Base-by-base conservation (phyloP, 1,140 invertebrate species). In the Heliconius hermathena region DNA sequence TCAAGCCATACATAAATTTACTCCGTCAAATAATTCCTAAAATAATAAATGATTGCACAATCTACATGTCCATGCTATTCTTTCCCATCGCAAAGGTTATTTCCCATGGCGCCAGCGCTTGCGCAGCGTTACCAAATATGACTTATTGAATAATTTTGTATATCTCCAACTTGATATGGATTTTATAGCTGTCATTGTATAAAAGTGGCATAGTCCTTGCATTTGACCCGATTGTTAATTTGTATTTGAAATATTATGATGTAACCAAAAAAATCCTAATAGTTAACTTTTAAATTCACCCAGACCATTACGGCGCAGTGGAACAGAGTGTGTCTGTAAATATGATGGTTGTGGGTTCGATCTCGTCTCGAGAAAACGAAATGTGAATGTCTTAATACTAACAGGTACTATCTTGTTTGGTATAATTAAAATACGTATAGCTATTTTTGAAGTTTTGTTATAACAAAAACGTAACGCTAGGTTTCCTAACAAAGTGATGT, bases 81-180 rank as follows among this genome's bases (percentile, higher is more conserved):
- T 78, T 78, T 57, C 57, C 76, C 41, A 77, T 38, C 57, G 52
- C 41, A 41, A 72, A 72, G 71, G 71, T 36, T n/a, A 41, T 38
- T 78, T 85, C 84, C 80, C 80, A 70, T 84, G 89, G 88, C 89
- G 87, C 89, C 88, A 87, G 77, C 72, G 77, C 87, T 89, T 89
- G 85, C 87, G 87, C 85, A 89, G 86, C 77, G 41, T 84, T 88
- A 84, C 89, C 87, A 85, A 87, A 90, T 89, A 84, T 87, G 88
- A 86, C 83, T 82, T 85, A 90, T 88, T 89, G 85, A 86, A 87
- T 86, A 83, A 85, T 84, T 85, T 87, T 38, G 75, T 72, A 72
- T 72, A 36, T 72, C 36, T 72, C 18, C 29, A 41, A 26, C 71
- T 66, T 66, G 60, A 66, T 66, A 66, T 66, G 60, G 60, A 60